Evolutionary conservation across 2,113 vertebrate species (phyloP), one percentile per base, ranked within the genome.

Genomic region (Cebidichthys violaceus): DNA sequence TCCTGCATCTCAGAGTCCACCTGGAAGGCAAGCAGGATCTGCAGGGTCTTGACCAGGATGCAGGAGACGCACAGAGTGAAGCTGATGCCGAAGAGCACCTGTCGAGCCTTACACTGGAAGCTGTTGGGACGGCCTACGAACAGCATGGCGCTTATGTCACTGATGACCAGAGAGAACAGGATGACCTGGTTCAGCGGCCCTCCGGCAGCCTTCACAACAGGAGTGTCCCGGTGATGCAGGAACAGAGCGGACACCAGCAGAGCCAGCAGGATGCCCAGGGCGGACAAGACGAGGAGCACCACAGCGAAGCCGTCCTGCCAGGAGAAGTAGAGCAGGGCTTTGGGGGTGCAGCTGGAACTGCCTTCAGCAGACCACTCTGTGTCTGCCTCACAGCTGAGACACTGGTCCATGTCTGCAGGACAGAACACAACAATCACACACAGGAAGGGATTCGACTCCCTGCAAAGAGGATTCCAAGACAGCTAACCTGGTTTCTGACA

Each of bases 11-110:
- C 94, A 37, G 96, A 95, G 61, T 97, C 95, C 55, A 97, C 96
- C 76, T 96, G 96, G 88, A 98, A 99, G 17, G 96, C 97, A 47
- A 98, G 86, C 61, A 97, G 89, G 89, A 99, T 98, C 93, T 97
- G 96, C 47, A 97, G 89, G 3, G 96, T 96, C 89, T 98, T 99
- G 20, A 96, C 95, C 89, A 99, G 92, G 91, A 98, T 97, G 85
- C 97, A 97, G 24, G 96, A 96, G 83, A 98, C 89, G 57, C 96
- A 97, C 60, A 97, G 89, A 1, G 96, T 90, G 77, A 98, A 98
- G 87, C 96, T 98, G 66, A 97, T 86, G 0, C 96, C 96, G 45
- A 97, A 97, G 15, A 97, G 70, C 4, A 93, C 93, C 90, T 98
- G 97, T 20, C 96, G 95, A 9, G 94, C 90, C 90, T 95, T 96